Percentiles rank a stretch among this genome's conserved stretches.
These are phyloP conservation scores for Saiga tatarica DNA, from an alignment of 2,113 vertebrate species.

Conservation along the genomic window DNA sequence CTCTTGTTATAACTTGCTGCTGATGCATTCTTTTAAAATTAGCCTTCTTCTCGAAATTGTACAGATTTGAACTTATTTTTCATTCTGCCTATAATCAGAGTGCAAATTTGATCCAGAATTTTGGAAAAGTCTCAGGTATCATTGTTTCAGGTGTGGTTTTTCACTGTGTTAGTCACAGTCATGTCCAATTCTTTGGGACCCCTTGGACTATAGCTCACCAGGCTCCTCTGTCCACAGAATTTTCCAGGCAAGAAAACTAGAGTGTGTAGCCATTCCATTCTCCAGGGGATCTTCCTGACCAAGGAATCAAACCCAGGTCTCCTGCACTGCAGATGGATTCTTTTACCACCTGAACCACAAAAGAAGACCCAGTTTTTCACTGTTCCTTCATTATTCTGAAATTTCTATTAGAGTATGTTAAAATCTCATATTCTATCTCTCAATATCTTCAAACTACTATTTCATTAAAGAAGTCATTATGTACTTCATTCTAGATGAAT, in stretches of 20 bases:
- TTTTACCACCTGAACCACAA: not conserved
- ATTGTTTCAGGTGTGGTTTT: not conserved
- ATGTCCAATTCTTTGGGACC: not conserved
- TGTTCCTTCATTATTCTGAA: not conserved
- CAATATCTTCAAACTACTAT: not conserved
- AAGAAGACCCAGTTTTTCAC: not conserved
- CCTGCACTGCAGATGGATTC: not conserved
- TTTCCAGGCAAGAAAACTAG: not conserved
- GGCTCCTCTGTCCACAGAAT: not conserved
- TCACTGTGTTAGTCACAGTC: not conserved
- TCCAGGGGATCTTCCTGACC: not conserved
- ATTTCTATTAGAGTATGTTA: not conserved
- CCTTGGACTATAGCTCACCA: not conserved
- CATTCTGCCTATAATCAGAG: not conserved
- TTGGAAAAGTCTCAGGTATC: not conserved
- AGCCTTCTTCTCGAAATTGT: not conserved
- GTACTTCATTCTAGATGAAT: not conserved
- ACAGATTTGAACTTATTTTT: not conserved
- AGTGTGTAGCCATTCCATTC: not conserved
- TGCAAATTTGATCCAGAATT: not conserved
- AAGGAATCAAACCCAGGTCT: not conserved
- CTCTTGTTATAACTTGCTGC: not conserved
- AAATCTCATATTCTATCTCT: not conserved
- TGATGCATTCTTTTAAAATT: not conserved
- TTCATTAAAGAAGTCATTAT: not conserved